Percentiles rank a stretch among this genome's conserved stretches.
phyloP scores from a whole-genome alignment of 92 coral and sea anemone genomes.

The Palythoa grandis region DNA sequence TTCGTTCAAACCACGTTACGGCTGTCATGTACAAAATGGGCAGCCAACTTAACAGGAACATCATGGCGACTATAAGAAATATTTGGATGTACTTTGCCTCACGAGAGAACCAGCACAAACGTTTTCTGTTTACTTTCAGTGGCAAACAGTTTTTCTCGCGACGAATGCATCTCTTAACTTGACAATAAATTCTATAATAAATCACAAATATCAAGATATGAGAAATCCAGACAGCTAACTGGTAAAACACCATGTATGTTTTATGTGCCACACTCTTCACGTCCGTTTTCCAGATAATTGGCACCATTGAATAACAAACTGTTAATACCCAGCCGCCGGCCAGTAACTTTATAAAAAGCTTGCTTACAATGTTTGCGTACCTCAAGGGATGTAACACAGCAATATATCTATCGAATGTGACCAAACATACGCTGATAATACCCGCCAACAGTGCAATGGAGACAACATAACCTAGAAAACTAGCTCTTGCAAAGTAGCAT shows the following conservation, averaged over 20 bases:
- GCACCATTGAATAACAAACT: neutral
- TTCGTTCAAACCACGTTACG: constrained; percentile 4
- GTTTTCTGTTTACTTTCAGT: neutral
- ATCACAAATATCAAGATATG: neutral
- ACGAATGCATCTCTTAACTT: neutral
- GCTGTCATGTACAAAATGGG: constrained; percentile 38
- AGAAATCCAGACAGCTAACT: neutral
- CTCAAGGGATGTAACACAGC: constrained; percentile 14
- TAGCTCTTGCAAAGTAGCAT: constrained; percentile 25
- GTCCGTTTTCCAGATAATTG: constrained; percentile 10
- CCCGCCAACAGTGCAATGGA: constrained; percentile 8
- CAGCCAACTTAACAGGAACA: constrained; percentile 20
- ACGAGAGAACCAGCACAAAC: constrained; percentile 4
- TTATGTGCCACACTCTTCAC: neutral
- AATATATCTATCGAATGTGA: constrained; percentile 21
- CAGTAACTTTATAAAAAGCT: neutral
- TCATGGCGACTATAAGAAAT: neutral
- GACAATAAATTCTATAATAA: constrained; percentile 9
- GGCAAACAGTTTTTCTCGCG: neutral
- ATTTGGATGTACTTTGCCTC: constrained; percentile 28
- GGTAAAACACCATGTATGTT: constrained; percentile 25
- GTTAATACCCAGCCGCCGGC: neutral
- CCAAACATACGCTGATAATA: constrained; percentile 1
- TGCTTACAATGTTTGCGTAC: neutral
- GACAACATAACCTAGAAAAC: constrained; percentile 11